Conservation (phyloP, 2,113 vertebrate genomes). For the Lophotis ruficrista region DNA sequence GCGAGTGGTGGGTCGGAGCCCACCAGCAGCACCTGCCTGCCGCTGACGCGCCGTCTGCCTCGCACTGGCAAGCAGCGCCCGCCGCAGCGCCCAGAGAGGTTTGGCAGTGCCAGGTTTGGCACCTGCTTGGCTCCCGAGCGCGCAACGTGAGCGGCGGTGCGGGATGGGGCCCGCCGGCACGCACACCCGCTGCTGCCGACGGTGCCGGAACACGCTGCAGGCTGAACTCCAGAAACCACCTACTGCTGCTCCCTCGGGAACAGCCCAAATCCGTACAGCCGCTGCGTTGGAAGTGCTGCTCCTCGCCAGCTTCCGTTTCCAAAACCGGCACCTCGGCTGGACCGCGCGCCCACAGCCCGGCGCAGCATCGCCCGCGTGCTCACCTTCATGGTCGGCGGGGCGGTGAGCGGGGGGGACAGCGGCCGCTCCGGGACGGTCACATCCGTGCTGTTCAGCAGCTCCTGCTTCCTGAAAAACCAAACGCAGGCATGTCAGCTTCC, state of each 20-base stretch:
- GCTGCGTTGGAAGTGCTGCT: neutral
- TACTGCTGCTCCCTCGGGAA: neutral
- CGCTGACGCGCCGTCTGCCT: fast-evolving
- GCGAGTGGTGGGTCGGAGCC: fast-evolving
- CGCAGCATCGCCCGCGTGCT: neutral
- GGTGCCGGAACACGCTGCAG: neutral
- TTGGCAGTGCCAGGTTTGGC: too few species aligned
- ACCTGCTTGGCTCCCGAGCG: neutral
- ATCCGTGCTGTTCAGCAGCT: slow-evolving; percentile 87
- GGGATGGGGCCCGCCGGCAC: neutral
- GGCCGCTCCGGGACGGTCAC: slow-evolving; percentile 86
- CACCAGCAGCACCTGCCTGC: neutral
- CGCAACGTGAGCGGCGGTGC: fast-evolving
- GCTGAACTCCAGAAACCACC: slow-evolving; percentile 11
- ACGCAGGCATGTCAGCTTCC: neutral
- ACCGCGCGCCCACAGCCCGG: neutral
- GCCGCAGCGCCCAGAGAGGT: fast-evolving
- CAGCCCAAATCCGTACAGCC: neutral
- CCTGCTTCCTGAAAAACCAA: slow-evolving; percentile 89
- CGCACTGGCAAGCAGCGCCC: fast-evolving
- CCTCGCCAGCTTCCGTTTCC: neutral
- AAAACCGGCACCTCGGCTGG: neutral
- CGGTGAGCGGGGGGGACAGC: slow-evolving; percentile 89
- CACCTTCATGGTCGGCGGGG: slow-evolving; percentile 95
- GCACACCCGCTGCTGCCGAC: neutral